Percentiles rank a stretch among this genome's conserved stretches.
phyloP scores from a whole-genome alignment of 2,797 vertebrate species.

The Geotrypetes seraphini region DNA sequence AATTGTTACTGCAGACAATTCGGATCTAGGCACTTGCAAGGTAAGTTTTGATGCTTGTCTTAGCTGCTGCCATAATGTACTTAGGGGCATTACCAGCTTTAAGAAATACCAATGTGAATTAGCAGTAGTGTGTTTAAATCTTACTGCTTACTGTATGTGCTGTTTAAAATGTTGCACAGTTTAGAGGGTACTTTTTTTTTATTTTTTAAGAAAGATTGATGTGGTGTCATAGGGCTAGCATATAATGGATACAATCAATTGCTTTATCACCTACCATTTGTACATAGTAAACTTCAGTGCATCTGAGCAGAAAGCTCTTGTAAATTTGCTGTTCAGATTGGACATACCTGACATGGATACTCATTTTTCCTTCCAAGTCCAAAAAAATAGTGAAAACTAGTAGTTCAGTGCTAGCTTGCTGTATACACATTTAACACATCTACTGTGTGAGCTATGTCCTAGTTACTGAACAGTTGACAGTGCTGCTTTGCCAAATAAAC shows the following conservation, averaged over 20 bases:
- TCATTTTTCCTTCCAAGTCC: conserved; percentile 19
- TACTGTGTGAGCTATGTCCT: conserved; percentile 53
- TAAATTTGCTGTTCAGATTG: conserved; percentile 38
- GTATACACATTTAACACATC: conserved; percentile 46
- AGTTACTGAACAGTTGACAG: conserved; percentile 48
- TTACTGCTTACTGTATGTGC: no score
- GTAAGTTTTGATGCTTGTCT: no score
- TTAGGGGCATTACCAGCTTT: no score
- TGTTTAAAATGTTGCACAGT: no score
- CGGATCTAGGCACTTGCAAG: no score
- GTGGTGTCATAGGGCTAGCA: conserved; percentile 61
- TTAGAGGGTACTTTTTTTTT: no score
- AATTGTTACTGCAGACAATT: no score
- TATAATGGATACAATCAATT: conserved; percentile 61
- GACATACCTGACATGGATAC: conserved; percentile 32
- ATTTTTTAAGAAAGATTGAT: no score
- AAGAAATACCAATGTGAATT: no score
- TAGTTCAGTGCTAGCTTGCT: conserved; percentile 49
- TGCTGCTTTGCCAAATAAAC: conserved; percentile 86
- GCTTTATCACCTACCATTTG: conserved; percentile 50
- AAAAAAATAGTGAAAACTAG: conserved; percentile 23
- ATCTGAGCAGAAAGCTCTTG: conserved; percentile 29
- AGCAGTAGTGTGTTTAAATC: no score
- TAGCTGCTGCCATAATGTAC: no score
- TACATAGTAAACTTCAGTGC: conserved; percentile 42